phyloP scores from a whole-genome alignment of 2,797 vertebrate genomes.

The Diceros bicornis region DNA sequence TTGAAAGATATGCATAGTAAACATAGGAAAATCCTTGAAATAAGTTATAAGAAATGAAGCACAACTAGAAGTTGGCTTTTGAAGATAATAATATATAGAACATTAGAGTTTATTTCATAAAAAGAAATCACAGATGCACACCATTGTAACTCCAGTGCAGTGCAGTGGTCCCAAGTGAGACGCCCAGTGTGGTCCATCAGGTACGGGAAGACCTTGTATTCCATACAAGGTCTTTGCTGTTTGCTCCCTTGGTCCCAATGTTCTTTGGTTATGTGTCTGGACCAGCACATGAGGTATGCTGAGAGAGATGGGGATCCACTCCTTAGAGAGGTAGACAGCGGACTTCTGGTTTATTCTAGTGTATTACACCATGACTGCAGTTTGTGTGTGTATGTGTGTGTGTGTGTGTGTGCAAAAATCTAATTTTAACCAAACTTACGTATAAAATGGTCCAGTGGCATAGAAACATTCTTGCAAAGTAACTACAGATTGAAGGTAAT shows the following conservation, averaged over 20 bases:
- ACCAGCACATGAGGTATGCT: neutral
- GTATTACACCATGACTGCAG: neutral
- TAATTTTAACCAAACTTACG: neutral
- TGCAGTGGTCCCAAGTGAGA: neutral
- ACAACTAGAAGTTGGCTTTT: neutral
- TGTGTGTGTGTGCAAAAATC: neutral
- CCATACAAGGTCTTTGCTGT: neutral
- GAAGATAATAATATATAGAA: neutral
- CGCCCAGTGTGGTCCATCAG: neutral
- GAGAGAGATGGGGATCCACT: neutral
- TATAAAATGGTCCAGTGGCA: neutral
- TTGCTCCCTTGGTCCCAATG: neutral
- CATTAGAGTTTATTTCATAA: neutral
- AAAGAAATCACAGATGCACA: neutral
- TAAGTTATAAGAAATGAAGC: conserved; percentile 4
- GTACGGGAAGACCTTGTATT: neutral
- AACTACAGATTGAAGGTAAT: neutral
- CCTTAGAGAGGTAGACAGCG: neutral
- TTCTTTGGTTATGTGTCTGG: neutral
- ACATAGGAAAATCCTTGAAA: neutral
- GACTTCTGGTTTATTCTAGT: neutral
- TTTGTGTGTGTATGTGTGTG: neutral
- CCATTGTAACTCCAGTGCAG: neutral
- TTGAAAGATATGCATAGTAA: neutral
- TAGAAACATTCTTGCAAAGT: neutral